Evolutionary conservation across 2,113 vertebrate species (phyloP).

Genomic region (Abramis brama): DNA sequence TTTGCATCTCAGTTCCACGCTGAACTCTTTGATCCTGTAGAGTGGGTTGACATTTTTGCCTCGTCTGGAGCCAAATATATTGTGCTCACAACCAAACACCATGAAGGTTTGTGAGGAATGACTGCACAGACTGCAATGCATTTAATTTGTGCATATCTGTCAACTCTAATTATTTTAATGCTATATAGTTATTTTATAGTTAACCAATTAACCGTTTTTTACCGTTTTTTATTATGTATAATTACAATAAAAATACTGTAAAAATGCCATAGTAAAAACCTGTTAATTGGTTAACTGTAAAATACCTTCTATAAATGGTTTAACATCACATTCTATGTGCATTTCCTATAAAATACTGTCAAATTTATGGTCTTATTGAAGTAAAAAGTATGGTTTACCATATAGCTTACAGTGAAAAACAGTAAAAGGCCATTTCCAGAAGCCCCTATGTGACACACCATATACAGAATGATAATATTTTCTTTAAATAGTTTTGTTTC

Average conservation of each 20-base stretch:
- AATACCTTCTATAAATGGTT: not conserved
- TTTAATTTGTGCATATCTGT: not conserved
- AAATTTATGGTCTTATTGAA: not conserved
- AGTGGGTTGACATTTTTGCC: constrained; percentile 87
- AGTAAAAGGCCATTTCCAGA: no score
- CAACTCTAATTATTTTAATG: not conserved
- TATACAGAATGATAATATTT: no score
- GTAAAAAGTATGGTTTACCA: not conserved
- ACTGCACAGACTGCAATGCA: not conserved
- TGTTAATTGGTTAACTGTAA: no score
- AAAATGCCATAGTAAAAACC: not conserved
- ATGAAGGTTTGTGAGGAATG: constrained; percentile 84
- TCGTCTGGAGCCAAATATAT: constrained; percentile 93
- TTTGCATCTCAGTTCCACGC: constrained; percentile 89
- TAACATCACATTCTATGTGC: not conserved
- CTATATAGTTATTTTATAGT: not conserved
- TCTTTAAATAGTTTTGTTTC: no score
- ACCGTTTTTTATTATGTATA: not conserved
- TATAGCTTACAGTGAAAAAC: no score
- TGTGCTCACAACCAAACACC: constrained; percentile 97
- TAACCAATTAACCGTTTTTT: no score
- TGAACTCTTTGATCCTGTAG: constrained; percentile 85
- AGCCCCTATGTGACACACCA: no score
- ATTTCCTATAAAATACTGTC: not conserved
- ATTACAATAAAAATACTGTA: no score